These are phyloP conservation scores for Therioaphis trifolii DNA, from an alignment of 2,888 invertebrate genomes.

Conservation along the genomic window DNA sequence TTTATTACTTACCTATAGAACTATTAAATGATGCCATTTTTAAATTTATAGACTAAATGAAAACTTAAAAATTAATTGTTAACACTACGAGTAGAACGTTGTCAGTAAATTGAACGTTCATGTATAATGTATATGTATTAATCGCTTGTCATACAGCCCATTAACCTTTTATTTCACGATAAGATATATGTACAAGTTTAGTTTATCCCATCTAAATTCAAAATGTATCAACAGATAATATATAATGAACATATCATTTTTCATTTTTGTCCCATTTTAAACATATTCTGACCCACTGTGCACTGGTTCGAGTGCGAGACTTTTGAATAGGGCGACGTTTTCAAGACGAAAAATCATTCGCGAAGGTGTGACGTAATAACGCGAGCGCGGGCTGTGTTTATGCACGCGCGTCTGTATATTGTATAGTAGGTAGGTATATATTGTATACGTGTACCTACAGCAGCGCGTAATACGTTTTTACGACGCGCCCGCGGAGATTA, in stretches of 20 bases:
- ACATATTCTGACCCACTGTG: conserved; percentile 8
- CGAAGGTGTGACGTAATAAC: no score
- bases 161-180: not conserved
- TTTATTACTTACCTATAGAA: no score
- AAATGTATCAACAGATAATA: no score
- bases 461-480: not conserved
- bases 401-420: no score
- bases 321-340: not conserved
- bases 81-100: no score
- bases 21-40: no score
- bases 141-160: no score
- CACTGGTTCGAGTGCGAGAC: not conserved
- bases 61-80: not conserved
- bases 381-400: no score
- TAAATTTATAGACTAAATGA: not conserved
- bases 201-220: not conserved
- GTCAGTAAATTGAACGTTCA: no score
- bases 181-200: not conserved
- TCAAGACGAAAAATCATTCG: not conserved
- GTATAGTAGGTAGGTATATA: not conserved
- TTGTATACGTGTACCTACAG: not conserved
- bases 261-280: not conserved
- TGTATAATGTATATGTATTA: no score
- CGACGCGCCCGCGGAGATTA: not conserved
- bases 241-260: not conserved